Evolutionary conservation across 2,113 vertebrate species (phyloP).

Genomic region (Cheilinus undulatus): DNA sequence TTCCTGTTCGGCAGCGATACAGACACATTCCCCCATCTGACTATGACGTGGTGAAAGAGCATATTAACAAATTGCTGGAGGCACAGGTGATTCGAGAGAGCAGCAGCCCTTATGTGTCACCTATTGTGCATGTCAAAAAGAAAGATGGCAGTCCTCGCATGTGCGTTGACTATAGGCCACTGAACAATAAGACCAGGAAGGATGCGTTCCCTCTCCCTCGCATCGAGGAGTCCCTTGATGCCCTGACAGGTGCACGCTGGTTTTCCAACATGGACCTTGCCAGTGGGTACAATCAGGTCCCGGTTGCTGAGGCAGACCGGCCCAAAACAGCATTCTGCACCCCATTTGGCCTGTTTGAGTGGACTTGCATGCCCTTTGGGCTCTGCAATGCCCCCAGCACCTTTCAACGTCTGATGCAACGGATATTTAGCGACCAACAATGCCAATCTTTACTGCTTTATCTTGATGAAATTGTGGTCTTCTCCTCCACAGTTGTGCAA

Average conservation of each 20-base stretch:
- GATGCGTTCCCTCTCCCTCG: neutral
- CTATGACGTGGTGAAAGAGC: neutral
- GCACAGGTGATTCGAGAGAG: neutral
- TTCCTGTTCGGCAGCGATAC: neutral
- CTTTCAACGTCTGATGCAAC: neutral
- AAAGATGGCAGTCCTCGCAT: neutral
- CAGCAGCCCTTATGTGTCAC: neutral
- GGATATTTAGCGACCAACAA: neutral
- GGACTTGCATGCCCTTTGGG: neutral
- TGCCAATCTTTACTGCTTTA: neutral
- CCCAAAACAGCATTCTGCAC: neutral
- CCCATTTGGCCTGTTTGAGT: neutral
- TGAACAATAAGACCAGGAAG: neutral
- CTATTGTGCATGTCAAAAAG: neutral
- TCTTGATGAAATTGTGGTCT: neutral
- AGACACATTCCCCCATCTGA: neutral
- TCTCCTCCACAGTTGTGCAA: neutral
- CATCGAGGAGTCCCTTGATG: neutral
- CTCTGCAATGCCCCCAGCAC: too few species aligned
- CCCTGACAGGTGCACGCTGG: neutral
- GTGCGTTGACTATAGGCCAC: neutral
- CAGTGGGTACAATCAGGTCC: neutral
- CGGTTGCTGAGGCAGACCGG: neutral
- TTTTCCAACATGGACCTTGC: neutral
- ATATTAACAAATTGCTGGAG: neutral